These are phyloP conservation scores for Stichopus horrens DNA, from an alignment of 53 echinoderm and acorn worm species.

Conservation along the genomic window DNA sequence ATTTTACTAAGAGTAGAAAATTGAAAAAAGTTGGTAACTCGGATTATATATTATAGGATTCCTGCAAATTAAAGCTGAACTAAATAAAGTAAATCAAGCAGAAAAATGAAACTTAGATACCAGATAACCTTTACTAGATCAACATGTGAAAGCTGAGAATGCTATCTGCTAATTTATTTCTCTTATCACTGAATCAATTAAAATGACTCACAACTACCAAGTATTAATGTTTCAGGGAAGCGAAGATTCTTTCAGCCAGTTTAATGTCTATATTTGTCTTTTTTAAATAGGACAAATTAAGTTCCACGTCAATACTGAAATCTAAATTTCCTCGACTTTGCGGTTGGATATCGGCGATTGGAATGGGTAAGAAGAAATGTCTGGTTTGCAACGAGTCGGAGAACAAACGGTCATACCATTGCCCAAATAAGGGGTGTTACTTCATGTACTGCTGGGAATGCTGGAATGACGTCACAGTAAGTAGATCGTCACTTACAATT, in stretches of 20 bases:
- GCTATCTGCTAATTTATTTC: too few species aligned
- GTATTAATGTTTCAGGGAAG: too few species aligned
- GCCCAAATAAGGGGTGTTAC: conserved; percentile 61
- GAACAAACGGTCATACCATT: conserved; percentile 57
- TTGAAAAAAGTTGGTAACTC: too few species aligned
- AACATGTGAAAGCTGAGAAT: too few species aligned
- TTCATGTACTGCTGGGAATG: conserved; percentile 85
- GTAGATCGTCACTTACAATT: neutral
- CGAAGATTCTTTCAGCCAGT: neutral
- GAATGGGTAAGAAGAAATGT: conserved; percentile 69
- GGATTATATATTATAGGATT: too few species aligned
- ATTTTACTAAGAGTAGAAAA: too few species aligned
- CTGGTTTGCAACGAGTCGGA: conserved; percentile 85
- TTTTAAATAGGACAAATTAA: conserved; percentile 62
- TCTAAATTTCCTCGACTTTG: conserved; percentile 66
- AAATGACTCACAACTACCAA: too few species aligned
- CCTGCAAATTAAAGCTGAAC: too few species aligned
- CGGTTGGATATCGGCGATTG: conserved; percentile 49
- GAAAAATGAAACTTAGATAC: too few species aligned
- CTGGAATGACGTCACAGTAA: conserved; percentile 82
- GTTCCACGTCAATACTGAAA: conserved; percentile 55
- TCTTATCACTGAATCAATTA: too few species aligned
- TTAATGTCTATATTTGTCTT: neutral
- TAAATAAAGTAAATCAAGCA: too few species aligned
- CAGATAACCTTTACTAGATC: too few species aligned